These are phyloP conservation scores for Poecilus cupreus DNA, from an alignment of 2,888 invertebrate genomes.

Conservation along the genomic window DNA sequence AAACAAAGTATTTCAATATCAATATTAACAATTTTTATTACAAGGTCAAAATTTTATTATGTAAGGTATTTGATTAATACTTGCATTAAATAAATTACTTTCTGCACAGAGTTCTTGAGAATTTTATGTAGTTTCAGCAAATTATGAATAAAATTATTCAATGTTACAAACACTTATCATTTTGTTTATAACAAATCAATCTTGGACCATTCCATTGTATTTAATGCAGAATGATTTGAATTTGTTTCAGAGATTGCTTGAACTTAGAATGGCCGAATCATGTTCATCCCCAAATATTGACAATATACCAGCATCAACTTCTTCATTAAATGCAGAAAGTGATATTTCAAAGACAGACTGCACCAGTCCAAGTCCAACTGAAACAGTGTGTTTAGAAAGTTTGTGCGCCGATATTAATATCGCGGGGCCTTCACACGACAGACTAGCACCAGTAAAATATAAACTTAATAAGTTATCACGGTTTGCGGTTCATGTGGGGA, in stretches of 20 bases:
- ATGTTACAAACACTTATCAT: background rate
- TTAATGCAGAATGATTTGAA: background rate
- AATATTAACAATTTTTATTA: background rate
- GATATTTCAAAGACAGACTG: constrained; percentile 71
- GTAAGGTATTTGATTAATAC: constrained; percentile 1
- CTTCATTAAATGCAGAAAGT: constrained; percentile 66
- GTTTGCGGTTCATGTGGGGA: constrained; percentile 33
- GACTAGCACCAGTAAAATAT: constrained; percentile 63
- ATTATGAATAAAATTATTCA: background rate
- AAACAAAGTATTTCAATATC: background rate
- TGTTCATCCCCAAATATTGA: constrained; percentile 69
- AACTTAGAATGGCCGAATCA: constrained; percentile 73
- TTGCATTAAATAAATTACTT: background rate
- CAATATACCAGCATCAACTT: constrained; percentile 65
- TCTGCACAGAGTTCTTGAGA: background rate
- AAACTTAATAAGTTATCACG: constrained; percentile 62
- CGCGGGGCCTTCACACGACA: constrained; percentile 68
- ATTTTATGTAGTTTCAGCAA: background rate
- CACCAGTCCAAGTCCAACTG: constrained; percentile 71
- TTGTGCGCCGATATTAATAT: constrained; percentile 66
- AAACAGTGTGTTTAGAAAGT: constrained; percentile 70
- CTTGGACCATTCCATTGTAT: background rate
- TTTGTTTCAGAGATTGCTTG: constrained; percentile 32
- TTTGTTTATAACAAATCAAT: background rate
- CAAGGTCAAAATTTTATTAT: constrained; percentile 44